Conservation (phyloP, 2,113 vertebrate species). For the Blennius ocellaris region DNA sequence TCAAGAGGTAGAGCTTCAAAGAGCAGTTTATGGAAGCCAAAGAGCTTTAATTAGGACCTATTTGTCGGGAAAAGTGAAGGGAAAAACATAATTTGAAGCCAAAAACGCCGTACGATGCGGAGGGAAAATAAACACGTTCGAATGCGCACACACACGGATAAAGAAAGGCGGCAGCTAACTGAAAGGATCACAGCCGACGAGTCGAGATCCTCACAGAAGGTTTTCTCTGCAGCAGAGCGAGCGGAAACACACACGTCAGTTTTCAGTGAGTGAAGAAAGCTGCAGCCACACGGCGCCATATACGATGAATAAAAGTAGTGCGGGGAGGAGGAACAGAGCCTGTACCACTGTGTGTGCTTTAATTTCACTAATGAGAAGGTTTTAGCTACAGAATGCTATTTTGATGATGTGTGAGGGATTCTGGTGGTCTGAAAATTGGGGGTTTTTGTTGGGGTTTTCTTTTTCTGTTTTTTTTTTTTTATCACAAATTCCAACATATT, state of each 20-base stretch:
- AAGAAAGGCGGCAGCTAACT: constrained; percentile 36
- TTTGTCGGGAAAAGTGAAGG: constrained; percentile 73
- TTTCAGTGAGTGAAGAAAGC: constrained; percentile 6
- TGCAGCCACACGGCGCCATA: too few relatives aligned
- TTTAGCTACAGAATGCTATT: too few relatives aligned
- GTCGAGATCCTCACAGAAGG: constrained; percentile 53
- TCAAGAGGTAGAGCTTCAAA: constrained; percentile 84
- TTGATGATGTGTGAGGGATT: too few relatives aligned
- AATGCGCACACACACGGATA: constrained; percentile 24
- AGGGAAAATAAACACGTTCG: constrained; percentile 65
- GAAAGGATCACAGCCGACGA: constrained; percentile 35
- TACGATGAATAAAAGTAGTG: too few relatives aligned
- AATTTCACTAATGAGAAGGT: too few relatives aligned
- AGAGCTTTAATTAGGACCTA: constrained; percentile 84
- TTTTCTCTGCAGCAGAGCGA: not conserved
- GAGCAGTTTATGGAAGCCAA: constrained; percentile 80
- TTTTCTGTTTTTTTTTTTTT: too few relatives aligned
- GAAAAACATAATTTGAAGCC: constrained; percentile 69
- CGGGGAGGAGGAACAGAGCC: too few relatives aligned
- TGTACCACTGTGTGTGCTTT: too few relatives aligned
- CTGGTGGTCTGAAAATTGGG: too few relatives aligned
- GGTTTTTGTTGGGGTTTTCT: too few relatives aligned
- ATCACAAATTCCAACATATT: too few relatives aligned
- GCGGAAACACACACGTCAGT: constrained; percentile 29
- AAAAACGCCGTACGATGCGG: constrained; percentile 59